Conservation (phyloP, 2,113 vertebrate genomes). For the Crocuta crocuta region DNA sequence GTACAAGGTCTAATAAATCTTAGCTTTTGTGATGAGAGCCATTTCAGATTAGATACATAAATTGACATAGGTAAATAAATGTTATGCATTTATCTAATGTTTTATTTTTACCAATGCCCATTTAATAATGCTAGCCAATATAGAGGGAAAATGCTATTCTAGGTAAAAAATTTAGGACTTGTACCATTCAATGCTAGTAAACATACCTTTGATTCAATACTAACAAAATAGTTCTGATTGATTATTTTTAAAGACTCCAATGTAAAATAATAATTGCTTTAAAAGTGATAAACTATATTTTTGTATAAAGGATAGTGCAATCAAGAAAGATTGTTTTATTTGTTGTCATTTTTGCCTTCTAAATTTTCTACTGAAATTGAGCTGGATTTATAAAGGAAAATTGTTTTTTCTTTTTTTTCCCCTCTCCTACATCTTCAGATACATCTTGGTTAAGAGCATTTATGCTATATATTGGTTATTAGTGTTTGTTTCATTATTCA, state of each 20-base stretch:
- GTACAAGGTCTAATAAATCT: not conserved
- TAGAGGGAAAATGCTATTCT: not conserved
- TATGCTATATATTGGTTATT: not conserved
- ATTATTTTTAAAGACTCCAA: not conserved
- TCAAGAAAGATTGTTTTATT: not conserved
- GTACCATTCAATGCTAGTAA: not conserved
- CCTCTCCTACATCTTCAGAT: not conserved
- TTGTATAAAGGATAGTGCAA: not conserved
- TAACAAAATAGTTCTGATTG: not conserved
- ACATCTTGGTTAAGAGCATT: not conserved
- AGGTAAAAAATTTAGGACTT: not conserved
- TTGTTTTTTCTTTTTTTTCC: not conserved
- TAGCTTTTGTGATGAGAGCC: not conserved
- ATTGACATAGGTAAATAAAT: not conserved
- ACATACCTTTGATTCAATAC: not conserved
- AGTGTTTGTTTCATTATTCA: not conserved
- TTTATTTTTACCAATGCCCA: constrained; percentile 1
- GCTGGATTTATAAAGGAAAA: not conserved
- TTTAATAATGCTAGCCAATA: not conserved
- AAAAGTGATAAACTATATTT: not conserved
- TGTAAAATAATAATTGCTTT: not conserved
- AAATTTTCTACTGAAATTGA: not conserved
- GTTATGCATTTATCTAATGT: not conserved
- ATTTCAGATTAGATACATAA: not conserved
- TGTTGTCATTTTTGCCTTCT: constrained; percentile 20